These are phyloP conservation scores for Minunthozetes semirufus DNA, from an alignment of 2,888 invertebrate genomes.

Conservation along the genomic window DNA sequence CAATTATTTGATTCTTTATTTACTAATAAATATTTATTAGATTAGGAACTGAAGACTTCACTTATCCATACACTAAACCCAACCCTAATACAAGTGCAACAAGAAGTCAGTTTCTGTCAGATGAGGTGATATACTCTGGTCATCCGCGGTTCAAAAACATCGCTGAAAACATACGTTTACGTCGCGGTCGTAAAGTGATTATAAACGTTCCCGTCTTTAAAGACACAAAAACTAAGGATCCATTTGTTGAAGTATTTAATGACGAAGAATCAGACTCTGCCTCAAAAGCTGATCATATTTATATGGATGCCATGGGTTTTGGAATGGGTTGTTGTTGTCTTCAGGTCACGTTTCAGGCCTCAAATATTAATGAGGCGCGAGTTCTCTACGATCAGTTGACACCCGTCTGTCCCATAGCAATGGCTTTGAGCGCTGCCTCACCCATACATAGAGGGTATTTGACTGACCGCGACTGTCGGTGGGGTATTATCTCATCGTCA, in stretches of 20 bases:
- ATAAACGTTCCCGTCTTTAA: slow-evolving; percentile 93
- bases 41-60: slow-evolving; percentile 81
- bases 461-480: slow-evolving; percentile 93
- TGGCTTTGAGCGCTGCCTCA: slow-evolving; percentile 93
- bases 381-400: slow-evolving; percentile 94
- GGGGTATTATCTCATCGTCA: slow-evolving; percentile 92
- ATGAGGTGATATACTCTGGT: slow-evolving; percentile 85
- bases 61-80: slow-evolving; percentile 68
- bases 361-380: slow-evolving; percentile 90
- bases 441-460: slow-evolving; percentile 88
- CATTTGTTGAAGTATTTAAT: slow-evolving; percentile 62
- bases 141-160: slow-evolving; percentile 81
- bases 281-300: slow-evolving; percentile 80
- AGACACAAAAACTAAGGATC: slow-evolving; percentile 76
- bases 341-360: slow-evolving; percentile 92
- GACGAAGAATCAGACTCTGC: slow-evolving; percentile 59
- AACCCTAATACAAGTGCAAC: slow-evolving; percentile 67
- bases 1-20: slow-evolving; percentile 10
- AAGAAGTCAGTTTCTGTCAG: slow-evolving; percentile 77
- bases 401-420: slow-evolving; percentile 91
- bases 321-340: slow-evolving; percentile 97
- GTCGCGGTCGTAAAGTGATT: slow-evolving; percentile 88
- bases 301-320: slow-evolving; percentile 99
- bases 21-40: slow-evolving; percentile 49
- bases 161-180: slow-evolving; percentile 80